These are phyloP conservation scores for Sparidentex hasta DNA, from an alignment of 2,797 vertebrate species.

Conservation along the genomic window DNA sequence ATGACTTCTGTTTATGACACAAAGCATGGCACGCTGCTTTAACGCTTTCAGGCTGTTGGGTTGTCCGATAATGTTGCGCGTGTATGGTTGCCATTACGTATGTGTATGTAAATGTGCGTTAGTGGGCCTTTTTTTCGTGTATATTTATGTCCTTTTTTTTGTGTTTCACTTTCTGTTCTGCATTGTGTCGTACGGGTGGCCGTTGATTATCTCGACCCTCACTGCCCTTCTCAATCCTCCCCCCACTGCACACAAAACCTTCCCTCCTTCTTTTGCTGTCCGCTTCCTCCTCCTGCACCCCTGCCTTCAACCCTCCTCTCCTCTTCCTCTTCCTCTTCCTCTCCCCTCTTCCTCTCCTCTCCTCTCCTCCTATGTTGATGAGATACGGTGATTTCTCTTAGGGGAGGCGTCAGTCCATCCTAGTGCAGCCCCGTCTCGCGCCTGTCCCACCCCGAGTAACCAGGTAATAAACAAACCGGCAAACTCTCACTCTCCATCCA, in stretches of 20 bases:
- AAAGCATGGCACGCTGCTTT: conserved; percentile 68
- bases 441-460: conserved; percentile 88
- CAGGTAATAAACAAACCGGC: conserved; percentile 87
- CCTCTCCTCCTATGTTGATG: conserved; percentile 85
- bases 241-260: conserved; percentile 51
- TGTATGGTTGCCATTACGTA: conserved; percentile 36
- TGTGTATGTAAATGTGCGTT: conserved; percentile 53
- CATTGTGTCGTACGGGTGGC: conserved; percentile 60
- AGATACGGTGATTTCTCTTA: conserved; percentile 93
- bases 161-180: conserved; percentile 57
- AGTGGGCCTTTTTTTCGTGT: conserved; percentile 49
- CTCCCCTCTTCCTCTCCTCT: conserved; percentile 58
- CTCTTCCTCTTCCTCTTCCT: conserved; percentile 54
- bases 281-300: conserved; percentile 41
- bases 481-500: conserved; percentile 81
- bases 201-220: conserved; percentile 56
- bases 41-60: conserved; percentile 54
- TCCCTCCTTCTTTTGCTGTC: conserved; percentile 43
- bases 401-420: conserved; percentile 92
- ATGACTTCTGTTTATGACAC: conserved; percentile 52
- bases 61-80: conserved; percentile 33
- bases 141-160: conserved; percentile 60
- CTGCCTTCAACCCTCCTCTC: conserved; percentile 33
- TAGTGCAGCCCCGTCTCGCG: conserved; percentile 90
- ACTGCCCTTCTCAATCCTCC: conserved; percentile 45